These are phyloP conservation scores for Sylvietta virens DNA, from an alignment of 2,113 vertebrate genomes.

Conservation along the genomic window DNA sequence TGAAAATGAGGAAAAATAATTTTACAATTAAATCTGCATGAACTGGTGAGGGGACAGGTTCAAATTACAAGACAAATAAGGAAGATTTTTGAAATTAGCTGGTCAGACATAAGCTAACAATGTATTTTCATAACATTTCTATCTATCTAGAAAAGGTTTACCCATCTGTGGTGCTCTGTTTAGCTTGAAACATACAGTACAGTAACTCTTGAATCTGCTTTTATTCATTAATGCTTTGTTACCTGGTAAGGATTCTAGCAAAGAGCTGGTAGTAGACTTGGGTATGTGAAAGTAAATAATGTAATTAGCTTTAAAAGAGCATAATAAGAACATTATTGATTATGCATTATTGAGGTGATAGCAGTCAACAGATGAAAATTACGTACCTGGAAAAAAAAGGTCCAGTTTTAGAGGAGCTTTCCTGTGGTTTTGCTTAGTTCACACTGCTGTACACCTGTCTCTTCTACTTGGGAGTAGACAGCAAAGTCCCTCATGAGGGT, in stretches of 20 bases:
- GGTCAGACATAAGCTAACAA: neutral
- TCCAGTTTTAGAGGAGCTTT: neutral
- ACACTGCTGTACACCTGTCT: neutral
- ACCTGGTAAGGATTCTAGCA: neutral
- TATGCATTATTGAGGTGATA: neutral
- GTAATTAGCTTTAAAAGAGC: neutral
- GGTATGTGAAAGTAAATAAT: neutral
- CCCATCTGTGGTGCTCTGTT: neutral
- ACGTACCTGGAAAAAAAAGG: neutral
- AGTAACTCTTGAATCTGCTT: neutral
- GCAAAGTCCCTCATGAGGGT: neutral
- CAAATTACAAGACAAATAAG: neutral
- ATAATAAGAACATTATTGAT: neutral
- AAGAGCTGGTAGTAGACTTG: neutral
- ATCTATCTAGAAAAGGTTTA: neutral
- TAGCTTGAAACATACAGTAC: neutral
- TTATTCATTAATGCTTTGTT: neutral
- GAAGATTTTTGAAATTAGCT: neutral
- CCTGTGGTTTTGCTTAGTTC: neutral
- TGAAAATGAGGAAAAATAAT: neutral
- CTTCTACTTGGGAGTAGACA: neutral
- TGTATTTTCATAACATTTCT: neutral
- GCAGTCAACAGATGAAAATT: neutral
- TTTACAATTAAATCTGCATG: neutral
- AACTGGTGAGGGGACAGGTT: neutral